Evolutionary conservation across 2,888 invertebrate genomes (phyloP).

Genomic region (Tipula confusa): DNA sequence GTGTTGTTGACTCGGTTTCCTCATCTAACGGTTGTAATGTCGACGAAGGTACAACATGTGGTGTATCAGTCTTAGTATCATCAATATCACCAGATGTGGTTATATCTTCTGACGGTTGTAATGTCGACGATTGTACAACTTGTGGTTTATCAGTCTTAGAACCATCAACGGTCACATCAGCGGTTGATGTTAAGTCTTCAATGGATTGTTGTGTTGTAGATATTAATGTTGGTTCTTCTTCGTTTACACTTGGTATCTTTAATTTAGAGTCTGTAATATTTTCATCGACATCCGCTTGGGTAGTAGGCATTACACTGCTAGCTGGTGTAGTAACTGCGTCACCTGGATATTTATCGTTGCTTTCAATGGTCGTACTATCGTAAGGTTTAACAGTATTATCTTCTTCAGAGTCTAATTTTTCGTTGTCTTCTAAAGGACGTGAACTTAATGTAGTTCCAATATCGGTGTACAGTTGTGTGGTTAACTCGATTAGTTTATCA

Average conservation of each 20-base stretch:
- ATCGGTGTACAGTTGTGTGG: not conserved
- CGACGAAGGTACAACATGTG: not conserved
- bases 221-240: not conserved
- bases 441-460: not conserved
- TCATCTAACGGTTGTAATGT: not conserved
- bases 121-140: not conserved
- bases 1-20: conserved; percentile 32
- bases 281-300: not conserved
- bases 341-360: not conserved
- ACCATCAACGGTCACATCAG: not conserved
- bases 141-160: conserved; percentile 1
- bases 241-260: not conserved
- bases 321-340: not conserved
- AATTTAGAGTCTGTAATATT: not conserved
- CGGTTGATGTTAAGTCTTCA: not conserved
- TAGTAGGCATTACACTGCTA: not conserved
- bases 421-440: not conserved
- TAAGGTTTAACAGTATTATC: conserved; percentile 25
- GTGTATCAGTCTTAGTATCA: conserved; percentile 4
- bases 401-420: not conserved
- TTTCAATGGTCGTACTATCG: conserved; percentile 30
- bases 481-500: not conserved
- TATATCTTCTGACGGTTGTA: not conserved
- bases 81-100: conserved; percentile 32
- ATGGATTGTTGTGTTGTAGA: not conserved